Evolutionary conservation across 2,113 vertebrate species (phyloP), one percentile per base, ranked within the genome.

Genomic region (Xiphophorus couchianus): DNA sequence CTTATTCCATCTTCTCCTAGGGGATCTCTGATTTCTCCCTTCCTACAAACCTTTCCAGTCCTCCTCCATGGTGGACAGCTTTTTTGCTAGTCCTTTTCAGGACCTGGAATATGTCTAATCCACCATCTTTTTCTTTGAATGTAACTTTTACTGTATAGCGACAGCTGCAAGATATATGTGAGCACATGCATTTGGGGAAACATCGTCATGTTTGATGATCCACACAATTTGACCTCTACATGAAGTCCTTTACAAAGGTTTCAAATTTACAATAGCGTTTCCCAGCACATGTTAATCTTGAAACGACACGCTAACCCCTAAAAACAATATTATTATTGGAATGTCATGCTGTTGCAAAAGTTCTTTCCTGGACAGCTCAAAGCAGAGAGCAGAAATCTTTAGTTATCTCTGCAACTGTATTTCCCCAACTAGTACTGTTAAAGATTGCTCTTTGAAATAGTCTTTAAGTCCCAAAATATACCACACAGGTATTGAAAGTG

Each of bases 291-390:
- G 77, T 76, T 54, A 71, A 73, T 88, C 71, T 82, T 70, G 81
- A 75, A 83, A 39, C 69, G 73, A 86, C 86, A 76, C 75, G 81
- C 81, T 86, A 89, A 86, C 29, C 37, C 72, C 72, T 51, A 80
- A 89, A 84, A 74, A 78, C 69, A 87, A 88, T 83, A 89, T 88
- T 88, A 82, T 82, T 69, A 81, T 86, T 86, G 82, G 88, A 82
- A 71, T 77, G 72, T 66, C 84, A 73, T 37, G 68, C 64, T 12
- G 58, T 78, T 82, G 72, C 80, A 86, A 76, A 81, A 86, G 84
- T 77, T 83, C 62, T 79, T 88, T 79, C 77, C 75, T 79, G 71
- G 76, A 71, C 27, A 81, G 67, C 71, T 77, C 31, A 51, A 69
- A 85, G 35, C 48, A 2, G 77, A 78, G 37, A 27, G 35, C 66